Evolutionary conservation across 1,140 invertebrate genomes (phyloP), one percentile per base, ranked within the genome.

Genomic region (Drosophila lowei): DNA sequence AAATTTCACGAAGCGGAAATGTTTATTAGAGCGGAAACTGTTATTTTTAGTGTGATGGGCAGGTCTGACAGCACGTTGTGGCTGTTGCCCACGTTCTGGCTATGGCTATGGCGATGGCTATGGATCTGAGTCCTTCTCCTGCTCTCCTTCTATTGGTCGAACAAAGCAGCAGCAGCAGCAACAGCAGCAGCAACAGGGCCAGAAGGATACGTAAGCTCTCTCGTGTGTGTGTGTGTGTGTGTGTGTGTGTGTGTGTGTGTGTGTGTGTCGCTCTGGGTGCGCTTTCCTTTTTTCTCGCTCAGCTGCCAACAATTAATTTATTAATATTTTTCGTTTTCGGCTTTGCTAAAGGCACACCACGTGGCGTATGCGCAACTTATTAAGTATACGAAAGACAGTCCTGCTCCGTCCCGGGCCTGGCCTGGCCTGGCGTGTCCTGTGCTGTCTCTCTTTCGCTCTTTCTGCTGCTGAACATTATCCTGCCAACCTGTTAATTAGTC

Each of bases 21-120:
- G 80, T 90, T 90, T 90, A 90, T 90, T 90, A 79, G 89, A 90
- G 89, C 89, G 89, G 89, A 90, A 90, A 90, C 86, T 89, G 89
- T 90, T 90, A 90, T 90, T 90, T 90, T 90, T 83, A 90, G 88
- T 88, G 83, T 70, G 74, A 58, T 73, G 72, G 62, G 72, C 80
- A 80, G 43, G 70, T 84, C 72, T 72, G 56, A 52, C 42, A 9
- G 30, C 30, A 9, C 8, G 30, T 9, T 30, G 28, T 65, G 47
- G 38, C 42, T 43, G 28, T 50, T 61, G 60, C 44, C 48, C 42
- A 41, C 47, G 46, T 13, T 43, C 28, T 30, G 30, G 30, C 30
- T 30, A 8, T 13, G 18, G 43, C 16, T 42, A 15, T 15, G 11
- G 4, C 1, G 50, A 38, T 13, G 28, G 44, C 9, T 49, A 30